Evolutionary conservation across 2,797 vertebrate species (phyloP).

Genomic region (Psittacula echo): DNA sequence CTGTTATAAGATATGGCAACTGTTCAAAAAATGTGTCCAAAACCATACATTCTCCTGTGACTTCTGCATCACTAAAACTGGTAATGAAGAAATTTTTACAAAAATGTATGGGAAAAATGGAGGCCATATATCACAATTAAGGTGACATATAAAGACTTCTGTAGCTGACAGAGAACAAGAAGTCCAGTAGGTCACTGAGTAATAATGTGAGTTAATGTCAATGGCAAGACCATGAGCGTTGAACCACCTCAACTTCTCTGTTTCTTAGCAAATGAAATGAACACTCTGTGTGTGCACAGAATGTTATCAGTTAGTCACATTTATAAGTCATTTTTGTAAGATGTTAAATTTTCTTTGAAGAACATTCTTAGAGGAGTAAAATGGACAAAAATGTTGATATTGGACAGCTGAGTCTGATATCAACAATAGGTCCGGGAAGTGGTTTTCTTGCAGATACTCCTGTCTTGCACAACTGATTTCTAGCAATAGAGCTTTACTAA

Average conservation of each 20-base stretch:
- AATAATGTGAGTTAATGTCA: background rate
- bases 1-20: background rate
- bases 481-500: background rate
- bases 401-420: background rate
- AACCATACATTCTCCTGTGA: background rate
- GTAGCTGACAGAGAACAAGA: background rate
- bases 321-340: background rate
- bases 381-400: background rate
- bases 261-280: background rate
- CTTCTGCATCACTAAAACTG: background rate
- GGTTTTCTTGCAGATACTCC: background rate
- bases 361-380: background rate
- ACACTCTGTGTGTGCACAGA: background rate
- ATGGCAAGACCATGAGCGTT: background rate
- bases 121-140: accelerated
- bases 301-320: background rate
- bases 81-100: background rate
- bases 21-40: background rate
- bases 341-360: background rate
- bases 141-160: background rate
- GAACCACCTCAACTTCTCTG: background rate
- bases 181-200: background rate
- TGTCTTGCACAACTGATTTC: background rate
- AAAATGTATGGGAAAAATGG: background rate
- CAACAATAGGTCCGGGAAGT: background rate